A percentile compares a stretch with the other conserved stretches of the same genome.
These are phyloP conservation scores for Spea bombifrons DNA, from an alignment of 2,113 vertebrate genomes.

Conservation along the genomic window DNA sequence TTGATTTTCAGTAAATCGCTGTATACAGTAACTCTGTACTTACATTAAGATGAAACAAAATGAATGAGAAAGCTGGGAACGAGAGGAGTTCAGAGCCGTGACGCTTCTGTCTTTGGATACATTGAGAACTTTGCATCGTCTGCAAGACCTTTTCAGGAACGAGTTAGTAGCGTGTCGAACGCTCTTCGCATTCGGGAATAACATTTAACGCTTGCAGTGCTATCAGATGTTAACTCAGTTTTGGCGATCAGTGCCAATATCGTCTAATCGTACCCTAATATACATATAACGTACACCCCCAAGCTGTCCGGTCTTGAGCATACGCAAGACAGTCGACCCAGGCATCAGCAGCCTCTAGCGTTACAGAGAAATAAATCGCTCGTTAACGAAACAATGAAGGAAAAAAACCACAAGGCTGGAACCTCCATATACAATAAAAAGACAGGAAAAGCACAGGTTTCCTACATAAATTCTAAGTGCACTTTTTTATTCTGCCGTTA, in stretches of 20 bases:
- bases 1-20: constrained; percentile 25
- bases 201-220: background rate
- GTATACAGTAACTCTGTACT: background rate
- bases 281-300: too few relatives aligned
- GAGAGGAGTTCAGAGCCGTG: background rate
- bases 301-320: too few relatives aligned
- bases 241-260: too few relatives aligned
- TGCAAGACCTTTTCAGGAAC: background rate
- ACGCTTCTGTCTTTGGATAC: constrained; percentile 14
- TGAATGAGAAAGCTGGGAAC: constrained; percentile 13
- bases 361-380: too few relatives aligned
- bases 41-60: constrained; percentile 15
- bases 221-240: too few relatives aligned
- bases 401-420: background rate
- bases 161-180: background rate
- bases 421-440: constrained; percentile 49
- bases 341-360: too few relatives aligned
- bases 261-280: too few relatives aligned
- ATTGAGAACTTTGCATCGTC: background rate
- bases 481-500: constrained; percentile 66
- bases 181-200: background rate
- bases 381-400: constrained; percentile 46
- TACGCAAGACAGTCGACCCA: too few relatives aligned
- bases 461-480: constrained; percentile 75
- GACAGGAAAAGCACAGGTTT: constrained; percentile 61